Base-by-base conservation (phyloP, 2,888 invertebrate species). In the Pimpla rufipes region DNA sequence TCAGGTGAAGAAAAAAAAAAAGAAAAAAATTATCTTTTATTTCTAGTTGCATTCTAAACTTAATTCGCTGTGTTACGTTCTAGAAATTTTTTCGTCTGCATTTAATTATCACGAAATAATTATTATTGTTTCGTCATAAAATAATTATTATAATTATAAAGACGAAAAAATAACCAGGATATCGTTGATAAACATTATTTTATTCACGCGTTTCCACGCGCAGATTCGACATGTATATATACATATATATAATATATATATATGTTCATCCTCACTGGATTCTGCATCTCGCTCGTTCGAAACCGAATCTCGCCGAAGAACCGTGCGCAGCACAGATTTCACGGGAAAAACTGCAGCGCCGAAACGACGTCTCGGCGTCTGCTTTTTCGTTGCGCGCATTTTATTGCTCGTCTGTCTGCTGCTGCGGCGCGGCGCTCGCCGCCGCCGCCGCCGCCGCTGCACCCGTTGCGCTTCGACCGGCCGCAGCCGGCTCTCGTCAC, bases 1-100 rank as follows among this genome's bases (percentile, higher is more conserved):
- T 93, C 96, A 96, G 96, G 97, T 97, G 94, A 85, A 57, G 64
- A 84, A 75, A 71, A 40, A 79, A 78, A 71, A 59, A 13, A 23
- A 42, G 57, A 42, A 42, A 55, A 35, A 59, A 68, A 29, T 29
- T 29, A 29, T 29, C 5, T 29, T 29, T 5, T 3, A 29, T 29
- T 29, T 29, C 5, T 29, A 29, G 2, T 29, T 29, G 3, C 29
- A 29, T 29, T 2, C 5, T 29, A n/a, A n/a, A n/a, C n/a, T n/a
- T n/a, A n/a, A n/a, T n/a, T n/a, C n/a, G n/a, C n/a, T n/a, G n/a
- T 29, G 3, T 29, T 29, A 29, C 29, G 29, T 29, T 29, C n/a
- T n/a, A n/a, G n/a, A n/a, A n/a, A n/a, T n/a, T n/a, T n/a, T n/a
- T n/a, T n/a, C n/a, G n/a, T n/a, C n/a, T n/a, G n/a, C 29, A 29